These are phyloP conservation scores for Gymnarchus niloticus DNA, from an alignment of 2,113 vertebrate species.

Conservation along the genomic window DNA sequence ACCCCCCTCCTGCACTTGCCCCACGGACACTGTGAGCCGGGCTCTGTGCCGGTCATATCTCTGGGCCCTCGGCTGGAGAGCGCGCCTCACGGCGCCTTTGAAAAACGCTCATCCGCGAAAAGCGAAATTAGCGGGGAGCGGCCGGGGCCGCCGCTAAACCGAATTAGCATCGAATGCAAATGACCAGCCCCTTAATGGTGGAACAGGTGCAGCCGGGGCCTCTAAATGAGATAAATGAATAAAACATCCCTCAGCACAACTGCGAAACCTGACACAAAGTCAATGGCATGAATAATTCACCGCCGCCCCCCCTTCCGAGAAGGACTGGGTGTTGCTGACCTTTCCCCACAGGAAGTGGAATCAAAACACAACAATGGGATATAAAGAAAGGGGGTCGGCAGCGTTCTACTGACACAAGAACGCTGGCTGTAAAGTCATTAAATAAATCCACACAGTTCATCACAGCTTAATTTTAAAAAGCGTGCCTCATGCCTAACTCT, in stretches of 20 bases:
- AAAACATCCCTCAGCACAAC: constrained; percentile 93
- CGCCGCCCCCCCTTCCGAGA: constrained; percentile 74
- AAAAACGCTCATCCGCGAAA: constrained; percentile 66
- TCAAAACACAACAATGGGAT: constrained; percentile 44
- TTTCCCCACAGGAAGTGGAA: constrained; percentile 69
- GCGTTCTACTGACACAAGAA: no score
- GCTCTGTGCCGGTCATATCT: neutral
- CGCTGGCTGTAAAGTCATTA: constrained; percentile 35
- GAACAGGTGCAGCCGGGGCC: constrained; percentile 91
- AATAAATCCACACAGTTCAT: constrained; percentile 21
- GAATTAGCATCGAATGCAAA: constrained; percentile 96
- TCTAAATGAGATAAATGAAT: constrained; percentile 99
- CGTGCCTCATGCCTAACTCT: neutral
- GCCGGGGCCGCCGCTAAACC: constrained; percentile 80
- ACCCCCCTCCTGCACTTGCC: neutral
- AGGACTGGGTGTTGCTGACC: constrained; percentile 80
- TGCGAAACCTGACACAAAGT: constrained; percentile 92
- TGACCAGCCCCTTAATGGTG: constrained; percentile 90
- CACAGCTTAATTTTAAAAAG: no score
- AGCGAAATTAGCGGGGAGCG: constrained; percentile 84
- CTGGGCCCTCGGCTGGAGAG: neutral
- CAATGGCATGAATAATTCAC: constrained; percentile 98
- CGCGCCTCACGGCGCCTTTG: neutral
- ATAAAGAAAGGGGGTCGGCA: constrained; percentile 4
- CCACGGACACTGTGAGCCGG: no score